Evolutionary conservation across 2,888 invertebrate species (phyloP), one percentile per base, ranked within the genome.

Genomic region (Leucophora obtusa): DNA sequence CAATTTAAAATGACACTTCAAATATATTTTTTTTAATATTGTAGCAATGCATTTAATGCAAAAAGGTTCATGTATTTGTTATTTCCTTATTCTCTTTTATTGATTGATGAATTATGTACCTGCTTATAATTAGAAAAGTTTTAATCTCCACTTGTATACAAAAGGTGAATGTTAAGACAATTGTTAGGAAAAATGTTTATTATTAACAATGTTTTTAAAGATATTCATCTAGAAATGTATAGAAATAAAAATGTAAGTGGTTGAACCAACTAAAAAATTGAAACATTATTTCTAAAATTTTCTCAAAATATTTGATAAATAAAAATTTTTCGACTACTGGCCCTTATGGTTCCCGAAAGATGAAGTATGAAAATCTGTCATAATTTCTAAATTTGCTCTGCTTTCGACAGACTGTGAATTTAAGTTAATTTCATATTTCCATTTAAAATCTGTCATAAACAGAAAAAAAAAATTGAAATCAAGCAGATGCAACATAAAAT

Each of bases 1-100:
- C 80, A 76, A 80, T 80, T 80, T 75, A 62, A 77, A 81, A 77
- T 71, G 73, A 77, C 81, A 81, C 75, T 77, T 77, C 60, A 81
- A 77, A 77, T 62, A 6, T 33, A 18, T 17, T 65, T 35, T 21
- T 7, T 33, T 60, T 5, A 54, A 38, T 24, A 60, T 54, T 47
- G 43, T 47, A 47, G n/a, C n/a, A 15, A 33, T 54, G 66, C 43
- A 58, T 51, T 71, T 63, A 69, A 62, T 66, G 77, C 70, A 70
- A 81, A 81, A 77, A 81, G 69, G 59, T 69, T 50, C 28, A 14
- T 38, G 58, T 73, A 51, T 58, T 58, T 56, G 43, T 56, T 21
- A 11, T 60, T 17, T 35, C 15, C n/a, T 43, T 11, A 35, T 33
- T 53, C 21, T 59, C 47, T 50, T 54, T 69, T 60, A 66, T 68